phyloP scores from a whole-genome alignment of 2,888 invertebrate genomes.

The Drosophila helvetica region DNA sequence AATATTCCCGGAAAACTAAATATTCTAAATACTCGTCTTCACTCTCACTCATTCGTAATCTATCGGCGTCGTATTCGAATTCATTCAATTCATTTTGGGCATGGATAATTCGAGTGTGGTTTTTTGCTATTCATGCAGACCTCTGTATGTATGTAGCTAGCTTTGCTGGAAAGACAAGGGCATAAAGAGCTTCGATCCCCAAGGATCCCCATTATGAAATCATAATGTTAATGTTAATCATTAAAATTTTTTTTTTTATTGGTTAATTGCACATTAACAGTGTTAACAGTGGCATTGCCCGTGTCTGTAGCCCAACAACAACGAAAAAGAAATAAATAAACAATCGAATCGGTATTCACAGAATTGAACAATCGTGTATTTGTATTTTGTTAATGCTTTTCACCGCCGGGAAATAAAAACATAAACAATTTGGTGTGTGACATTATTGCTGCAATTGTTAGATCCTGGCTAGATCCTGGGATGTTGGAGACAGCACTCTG shows the following conservation, averaged over 20 bases:
- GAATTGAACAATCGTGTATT: constrained; percentile 57
- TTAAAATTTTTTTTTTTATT: background rate
- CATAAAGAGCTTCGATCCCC: no score
- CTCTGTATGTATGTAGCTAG: no score
- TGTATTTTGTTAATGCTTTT: constrained; percentile 39
- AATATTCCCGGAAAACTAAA: no score
- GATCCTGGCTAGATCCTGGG: constrained; percentile 1
- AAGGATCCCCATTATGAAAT: no score
- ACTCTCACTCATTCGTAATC: no score
- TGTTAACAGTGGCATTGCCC: constrained; percentile 30
- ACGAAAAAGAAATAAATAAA: constrained; percentile 40
- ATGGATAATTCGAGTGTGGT: no score
- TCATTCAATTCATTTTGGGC: no score
- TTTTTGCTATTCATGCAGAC: no score
- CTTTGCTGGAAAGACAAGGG: no score
- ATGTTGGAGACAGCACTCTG: constrained; percentile 5
- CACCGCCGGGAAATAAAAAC: constrained; percentile 37
- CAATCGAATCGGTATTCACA: constrained; percentile 48
- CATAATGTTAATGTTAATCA: no score
- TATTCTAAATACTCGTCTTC: no score
- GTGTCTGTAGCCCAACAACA: constrained; percentile 4
- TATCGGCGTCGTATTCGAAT: no score
- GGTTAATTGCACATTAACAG: constrained; percentile 39
- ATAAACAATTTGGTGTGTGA: constrained; percentile 19
- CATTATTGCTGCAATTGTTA: constrained; percentile 25